Evolutionary conservation across 2,113 vertebrate species (phyloP), one percentile per base, ranked within the genome.

Genomic region (Dendropsophus ebraccatus): DNA sequence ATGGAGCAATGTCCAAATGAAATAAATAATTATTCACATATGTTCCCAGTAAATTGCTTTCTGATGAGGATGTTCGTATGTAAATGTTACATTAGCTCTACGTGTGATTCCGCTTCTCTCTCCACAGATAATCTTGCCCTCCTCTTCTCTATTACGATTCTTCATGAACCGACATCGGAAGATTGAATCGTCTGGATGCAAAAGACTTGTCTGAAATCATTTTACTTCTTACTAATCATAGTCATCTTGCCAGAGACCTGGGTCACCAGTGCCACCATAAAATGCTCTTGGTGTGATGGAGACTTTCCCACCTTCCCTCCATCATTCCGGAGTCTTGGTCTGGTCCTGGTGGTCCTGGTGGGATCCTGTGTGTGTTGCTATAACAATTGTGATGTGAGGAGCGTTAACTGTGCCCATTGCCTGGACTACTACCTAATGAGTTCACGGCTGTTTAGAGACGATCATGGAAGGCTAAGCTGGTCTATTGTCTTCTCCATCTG

Each of bases 401-500:
- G 30, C 21, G 28, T 37, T 1, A 30, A 67, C 28, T 14, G 25
- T 7, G 41, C 28, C 12, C 5, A 28, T 75, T 76, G 47, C 74
- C 50, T 78, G 50, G 49, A 32, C 30, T 56, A 12, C 50, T 54
- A 56, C 17, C 17, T 41, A 58, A 79, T 32, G 52, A 58, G 76
- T 80, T 62, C 67, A 37, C 67, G 35, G 35, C 54, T 62, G 37
- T 60, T 76, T 16, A 28, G 23, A 21, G 35, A 70, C 5, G n/a
- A 54, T 41, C 11, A 37, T 23, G 32, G 72, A 73, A 60, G 14
- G 12, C 32, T 60, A 37, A 56, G 49, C 41, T 28, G 7, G 1
- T 1, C 35, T 47, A 47, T 75, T 83, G 50, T 58, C 37, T 28
- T 47, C 65, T 75, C 5, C 83, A 84, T 76, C 83, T 32, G 83